Base-by-base conservation (phyloP, 2,797 vertebrate genomes). In the Fringilla coelebs region DNA sequence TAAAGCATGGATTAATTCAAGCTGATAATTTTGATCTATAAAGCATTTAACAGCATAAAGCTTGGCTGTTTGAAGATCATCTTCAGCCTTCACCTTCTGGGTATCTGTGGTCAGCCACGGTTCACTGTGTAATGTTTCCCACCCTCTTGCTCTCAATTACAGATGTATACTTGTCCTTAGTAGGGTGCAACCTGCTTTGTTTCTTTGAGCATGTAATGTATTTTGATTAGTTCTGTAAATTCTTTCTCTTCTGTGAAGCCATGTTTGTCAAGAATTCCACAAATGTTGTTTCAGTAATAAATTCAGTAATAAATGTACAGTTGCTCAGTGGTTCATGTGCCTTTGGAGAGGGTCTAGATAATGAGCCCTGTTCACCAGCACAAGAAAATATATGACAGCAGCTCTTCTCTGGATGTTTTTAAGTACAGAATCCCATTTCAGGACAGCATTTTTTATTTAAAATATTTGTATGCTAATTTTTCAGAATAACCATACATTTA, bases 61-160 rank as follows among this genome's bases (percentile, higher is more conserved):
- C 62, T 87, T 55, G 28, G 28, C 51, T 81, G 10, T 62, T 89
- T 88, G 60, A 88, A 88, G 90, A 84, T 61, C 73, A 49, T 72
- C 77, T 85, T 91, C 52, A 89, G 43, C 67, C 31, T 60, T 78
- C 70, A 21, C 29, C n/a, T 85, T 90, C 55, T 60, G 51, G 71
- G 48, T 34, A 55, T 60, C 63, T 82, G 43, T 34, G 58, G 49
- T 55, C 8, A 12, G 48, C 38, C 36, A 28, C 0, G 0, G 26
- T 52, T 89, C 72, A 63, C 34, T 67, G 40, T 0, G 2, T 26
- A 61, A 61, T 29, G 15, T 24, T 82, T 83, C 40, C 55, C 46
- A 66, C 22, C 2, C 20, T 65, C 34, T 46, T 41, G n/a, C 48
- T 62, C 45, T 34, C 15, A 88, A 49, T 40, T 22, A 46, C 5